Conservation (phyloP, 2,888 invertebrate genomes). For the Limenitis camilla region DNA sequence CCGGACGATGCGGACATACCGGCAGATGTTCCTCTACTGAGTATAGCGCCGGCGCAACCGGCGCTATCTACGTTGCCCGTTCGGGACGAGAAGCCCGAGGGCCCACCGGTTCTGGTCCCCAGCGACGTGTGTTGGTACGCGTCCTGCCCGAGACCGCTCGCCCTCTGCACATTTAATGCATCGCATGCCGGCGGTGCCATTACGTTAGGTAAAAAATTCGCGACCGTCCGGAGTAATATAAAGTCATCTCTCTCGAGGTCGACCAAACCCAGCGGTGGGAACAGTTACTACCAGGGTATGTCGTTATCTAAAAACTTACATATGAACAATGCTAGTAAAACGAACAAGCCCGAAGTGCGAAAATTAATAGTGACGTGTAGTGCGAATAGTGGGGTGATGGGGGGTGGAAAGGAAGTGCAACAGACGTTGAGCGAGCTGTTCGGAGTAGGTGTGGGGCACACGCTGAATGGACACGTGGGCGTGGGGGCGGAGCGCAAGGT, state of each 20-base stretch:
- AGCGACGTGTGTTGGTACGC: conserved; percentile 67
- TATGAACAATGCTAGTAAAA: conserved; percentile 57
- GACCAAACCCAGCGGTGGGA: conserved; percentile 50
- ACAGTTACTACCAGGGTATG: conserved; percentile 54
- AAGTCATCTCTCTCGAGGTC: conserved; percentile 62
- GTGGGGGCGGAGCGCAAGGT: conserved; percentile 20
- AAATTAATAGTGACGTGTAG: conserved; percentile 68
- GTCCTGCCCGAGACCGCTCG: conserved; percentile 75
- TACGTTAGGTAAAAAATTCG: conserved; percentile 67
- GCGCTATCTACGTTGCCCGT: conserved; percentile 29
- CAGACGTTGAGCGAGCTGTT: conserved; percentile 55
- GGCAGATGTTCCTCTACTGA: conserved; percentile 29
- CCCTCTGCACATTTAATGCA: conserved; percentile 73
- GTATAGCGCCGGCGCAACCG: conserved; percentile 34
- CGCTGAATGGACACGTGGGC: conserved; percentile 48
- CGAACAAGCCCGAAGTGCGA: conserved; percentile 65
- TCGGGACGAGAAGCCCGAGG: conserved; percentile 35
- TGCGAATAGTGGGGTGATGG: conserved; percentile 33
- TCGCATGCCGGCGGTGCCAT: conserved; percentile 74
- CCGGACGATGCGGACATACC: conserved; percentile 48
- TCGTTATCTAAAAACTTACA: conserved; percentile 62
- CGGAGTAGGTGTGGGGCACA: conserved; percentile 41
- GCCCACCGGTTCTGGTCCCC: conserved; percentile 46
- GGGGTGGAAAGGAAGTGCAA: conserved; percentile 31
- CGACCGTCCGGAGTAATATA: conserved; percentile 66